phyloP scores from a whole-genome alignment of 2,888 invertebrate species.

The Agrochola lychnidis region DNA sequence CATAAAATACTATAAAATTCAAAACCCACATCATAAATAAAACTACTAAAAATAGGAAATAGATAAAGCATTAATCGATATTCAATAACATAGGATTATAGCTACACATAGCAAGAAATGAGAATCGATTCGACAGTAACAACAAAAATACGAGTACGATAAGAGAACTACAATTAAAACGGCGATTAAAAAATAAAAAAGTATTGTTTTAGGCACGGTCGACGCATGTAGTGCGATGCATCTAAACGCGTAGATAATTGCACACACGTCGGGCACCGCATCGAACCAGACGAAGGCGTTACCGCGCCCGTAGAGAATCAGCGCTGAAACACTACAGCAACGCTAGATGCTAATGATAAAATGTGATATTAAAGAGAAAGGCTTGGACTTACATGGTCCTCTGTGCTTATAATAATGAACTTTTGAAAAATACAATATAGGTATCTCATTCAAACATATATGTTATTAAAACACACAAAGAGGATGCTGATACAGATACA shows the following conservation, averaged over 20 bases:
- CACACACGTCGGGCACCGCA: slow-evolving; percentile 63
- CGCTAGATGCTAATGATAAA: slow-evolving; percentile 71
- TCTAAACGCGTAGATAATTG: slow-evolving; percentile 78
- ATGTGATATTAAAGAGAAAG: slow-evolving; percentile 62
- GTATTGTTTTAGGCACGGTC: slow-evolving; percentile 21
- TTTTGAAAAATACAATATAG: background rate
- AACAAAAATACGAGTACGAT: slow-evolving; percentile 12
- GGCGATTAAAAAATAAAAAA: slow-evolving; percentile 39
- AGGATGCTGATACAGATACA: slow-evolving; percentile 37
- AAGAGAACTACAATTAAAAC: slow-evolving; percentile 43
- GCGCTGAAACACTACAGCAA: slow-evolving; percentile 69
- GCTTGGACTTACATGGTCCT: slow-evolving; percentile 15
- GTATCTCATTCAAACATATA: background rate
- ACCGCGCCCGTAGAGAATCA: slow-evolving; percentile 73
- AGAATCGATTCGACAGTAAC: background rate
- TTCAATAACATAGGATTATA: slow-evolving; percentile 18
- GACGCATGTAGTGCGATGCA: slow-evolving; percentile 59
- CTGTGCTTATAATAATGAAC: slow-evolving; percentile 13
- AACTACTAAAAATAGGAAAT: slow-evolving; percentile 5
- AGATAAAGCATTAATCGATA: background rate
- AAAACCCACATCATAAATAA: slow-evolving; percentile 9
- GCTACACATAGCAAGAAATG: background rate
- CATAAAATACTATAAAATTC: slow-evolving; percentile 38
- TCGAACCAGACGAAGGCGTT: slow-evolving; percentile 70
- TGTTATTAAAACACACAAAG: slow-evolving; percentile 14